Base-by-base conservation (phyloP, 2,888 invertebrate species). In the Ophion costatus region DNA sequence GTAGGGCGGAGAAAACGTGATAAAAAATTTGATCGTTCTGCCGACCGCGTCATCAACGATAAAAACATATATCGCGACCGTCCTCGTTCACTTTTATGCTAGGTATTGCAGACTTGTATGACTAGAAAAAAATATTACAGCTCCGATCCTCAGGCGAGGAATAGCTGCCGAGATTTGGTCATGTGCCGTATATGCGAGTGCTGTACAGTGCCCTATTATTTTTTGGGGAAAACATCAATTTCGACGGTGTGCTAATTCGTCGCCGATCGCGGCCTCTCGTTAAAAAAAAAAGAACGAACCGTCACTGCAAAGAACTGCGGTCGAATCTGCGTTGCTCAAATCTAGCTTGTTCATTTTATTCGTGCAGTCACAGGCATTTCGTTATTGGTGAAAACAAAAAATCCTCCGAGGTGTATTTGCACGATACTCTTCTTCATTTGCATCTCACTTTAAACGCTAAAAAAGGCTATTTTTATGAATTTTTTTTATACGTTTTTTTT, bases 11-110 rank as follows among this genome's bases (percentile, higher is more conserved):
- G 80, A 79, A 70, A 63, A n/a, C 51, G 42, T 56, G 77, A 80
- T 80, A 81, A 81, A 80, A 84, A 80, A 78, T 77, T 81, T 77
- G 59, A 76, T 83, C 56, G 69, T 61, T 24, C 74, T 56, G 33
- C 61, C 77, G 42, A 29, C 42, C 57, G 63, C 22, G n/a, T 74
- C 80, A 33, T 78, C 78, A 66, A 74, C 78, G 74, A 81, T 78
- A 75, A 84, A 78, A 76, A 76, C 22, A 61, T 61, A 74, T 74
- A 69, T 77, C 67, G 42, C 57, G 61, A 74, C 42, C 74, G 59
- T 67, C 57, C 73, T 45, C 70, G 74, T 61, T 38, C 33, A 33
- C 3, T 79, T 79, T 56, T 79, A 45, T 56, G 22, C 51, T 38
- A 38, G 51, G 45, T 56, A 20, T 63, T 79, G 14, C 33, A 69